Evolutionary conservation across 2,888 invertebrate genomes (phyloP).

Genomic region (Agrochola lychnidis): DNA sequence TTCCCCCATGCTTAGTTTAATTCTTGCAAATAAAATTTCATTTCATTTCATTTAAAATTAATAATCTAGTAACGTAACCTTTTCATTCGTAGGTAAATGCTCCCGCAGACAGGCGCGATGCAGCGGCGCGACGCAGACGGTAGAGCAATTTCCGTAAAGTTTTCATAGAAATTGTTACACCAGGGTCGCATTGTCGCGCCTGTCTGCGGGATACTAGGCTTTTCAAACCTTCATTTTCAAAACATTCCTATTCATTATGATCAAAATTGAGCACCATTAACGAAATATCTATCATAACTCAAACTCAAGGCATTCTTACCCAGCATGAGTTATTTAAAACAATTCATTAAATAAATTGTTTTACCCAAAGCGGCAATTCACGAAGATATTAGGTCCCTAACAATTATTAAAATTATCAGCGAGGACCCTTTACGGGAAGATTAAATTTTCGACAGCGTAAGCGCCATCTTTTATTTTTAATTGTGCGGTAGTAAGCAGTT

Average conservation of each 20-base stretch:
- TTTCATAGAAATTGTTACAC: too few species aligned
- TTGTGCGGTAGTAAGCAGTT: slow-evolving; percentile 36
- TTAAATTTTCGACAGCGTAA: slow-evolving; percentile 62
- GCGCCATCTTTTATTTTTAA: slow-evolving; percentile 59
- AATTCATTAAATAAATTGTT: slow-evolving; percentile 65
- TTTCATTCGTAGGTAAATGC: too few species aligned
- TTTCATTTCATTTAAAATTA: too few species aligned
- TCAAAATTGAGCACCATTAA: slow-evolving; percentile 37
- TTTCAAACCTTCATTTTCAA: slow-evolving; percentile 14
- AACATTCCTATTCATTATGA: slow-evolving; percentile 30
- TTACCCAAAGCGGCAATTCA: slow-evolving; percentile 56
- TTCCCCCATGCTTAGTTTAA: too few species aligned
- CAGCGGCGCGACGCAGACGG: too few species aligned
- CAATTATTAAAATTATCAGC: slow-evolving; percentile 69
- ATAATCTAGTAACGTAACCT: too few species aligned
- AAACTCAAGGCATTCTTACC: slow-evolving; percentile 4
- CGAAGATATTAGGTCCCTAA: slow-evolving; percentile 62
- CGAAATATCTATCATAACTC: slow-evolving; percentile 32
- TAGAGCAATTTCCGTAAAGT: too few species aligned
- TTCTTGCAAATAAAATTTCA: too few species aligned
- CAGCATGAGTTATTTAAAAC: slow-evolving; percentile 54
- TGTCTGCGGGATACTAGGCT: background rate
- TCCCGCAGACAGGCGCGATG: too few species aligned
- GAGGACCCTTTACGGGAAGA: slow-evolving; percentile 54
- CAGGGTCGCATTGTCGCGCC: too few species aligned